These are phyloP conservation scores for Cyclophora punctaria DNA, from an alignment of 2,888 invertebrate genomes.

Conservation along the genomic window DNA sequence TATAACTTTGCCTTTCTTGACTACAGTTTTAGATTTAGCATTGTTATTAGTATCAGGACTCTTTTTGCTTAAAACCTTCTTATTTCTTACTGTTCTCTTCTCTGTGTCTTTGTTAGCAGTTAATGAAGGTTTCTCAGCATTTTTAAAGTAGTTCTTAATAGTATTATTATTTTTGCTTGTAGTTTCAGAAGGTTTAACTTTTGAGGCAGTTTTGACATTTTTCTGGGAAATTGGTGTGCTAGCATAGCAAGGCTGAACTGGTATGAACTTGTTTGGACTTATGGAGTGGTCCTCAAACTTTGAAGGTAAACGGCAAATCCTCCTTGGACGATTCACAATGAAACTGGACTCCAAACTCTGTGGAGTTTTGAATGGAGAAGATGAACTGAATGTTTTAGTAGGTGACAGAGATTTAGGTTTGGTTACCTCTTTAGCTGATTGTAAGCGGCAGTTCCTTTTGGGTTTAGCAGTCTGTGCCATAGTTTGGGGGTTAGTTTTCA, in stretches of 20 bases:
- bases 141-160: slow-evolving; percentile 1
- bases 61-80: slow-evolving; percentile 18
- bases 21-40: slow-evolving; percentile 17
- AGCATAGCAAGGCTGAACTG: slow-evolving; percentile 47
- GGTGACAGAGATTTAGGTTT: neutral
- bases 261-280: slow-evolving; percentile 49
- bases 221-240: slow-evolving; percentile 46
- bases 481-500: neutral
- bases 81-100: slow-evolving; percentile 5
- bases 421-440: slow-evolving; percentile 4
- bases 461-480: neutral
- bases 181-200: neutral
- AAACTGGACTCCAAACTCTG: slow-evolving; percentile 35
- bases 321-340: slow-evolving; percentile 41
- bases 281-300: slow-evolving; percentile 51
- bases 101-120: neutral
- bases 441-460: slow-evolving; percentile 4
- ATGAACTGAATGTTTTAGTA: neutral
- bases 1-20: slow-evolving; percentile 1
- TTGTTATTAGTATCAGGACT: slow-evolving; percentile 46
- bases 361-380: slow-evolving; percentile 38
- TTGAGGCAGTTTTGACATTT: slow-evolving; percentile 13
- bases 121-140: slow-evolving; percentile 1
- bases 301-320: slow-evolving; percentile 50
- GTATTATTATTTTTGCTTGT: slow-evolving; percentile 3